These are phyloP conservation scores for Caenorhabditis imperialis DNA, from an alignment of 2,888 invertebrate species.

Conservation along the genomic window DNA sequence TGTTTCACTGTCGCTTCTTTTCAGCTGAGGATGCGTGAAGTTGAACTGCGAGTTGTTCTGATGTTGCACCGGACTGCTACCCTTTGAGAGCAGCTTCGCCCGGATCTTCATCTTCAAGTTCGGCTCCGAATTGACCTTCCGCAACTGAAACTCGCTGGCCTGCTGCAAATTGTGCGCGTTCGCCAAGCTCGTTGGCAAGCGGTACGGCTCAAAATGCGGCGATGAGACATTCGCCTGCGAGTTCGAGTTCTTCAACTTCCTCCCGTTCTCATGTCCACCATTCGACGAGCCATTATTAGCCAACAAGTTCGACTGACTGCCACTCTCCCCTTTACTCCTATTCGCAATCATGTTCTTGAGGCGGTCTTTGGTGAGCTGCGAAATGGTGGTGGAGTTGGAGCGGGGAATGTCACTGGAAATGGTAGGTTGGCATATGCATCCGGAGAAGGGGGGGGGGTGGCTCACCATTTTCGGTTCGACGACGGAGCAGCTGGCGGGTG, in stretches of 20 bases:
- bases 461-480: slow-evolving; percentile 48
- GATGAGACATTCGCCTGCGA: slow-evolving; percentile 62
- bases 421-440: not conserved
- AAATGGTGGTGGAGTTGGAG: slow-evolving; percentile 74
- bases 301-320: slow-evolving; percentile 54
- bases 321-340: slow-evolving; percentile 62
- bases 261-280: slow-evolving; percentile 19
- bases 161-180: slow-evolving; percentile 49
- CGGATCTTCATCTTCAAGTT: slow-evolving; percentile 77
- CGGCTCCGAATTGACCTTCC: slow-evolving; percentile 76
- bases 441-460: slow-evolving; percentile 13
- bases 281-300: slow-evolving; percentile 6
- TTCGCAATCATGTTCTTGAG: slow-evolving; percentile 76
- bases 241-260: slow-evolving; percentile 26
- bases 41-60: slow-evolving; percentile 52
- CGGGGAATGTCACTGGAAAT: slow-evolving; percentile 62
- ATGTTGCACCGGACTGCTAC: slow-evolving; percentile 64
- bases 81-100: slow-evolving; percentile 74
- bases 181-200: slow-evolving; percentile 43
- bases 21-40: slow-evolving; percentile 59
- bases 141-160: slow-evolving; percentile 68
- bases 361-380: slow-evolving; percentile 76
- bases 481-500: slow-evolving; percentile 30
- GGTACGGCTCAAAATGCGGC: slow-evolving; percentile 73
- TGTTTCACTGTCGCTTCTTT: slow-evolving; percentile 62